phyloP scores from a whole-genome alignment of 1,140 invertebrate genomes.

The Acromyrmex echinatior region DNA sequence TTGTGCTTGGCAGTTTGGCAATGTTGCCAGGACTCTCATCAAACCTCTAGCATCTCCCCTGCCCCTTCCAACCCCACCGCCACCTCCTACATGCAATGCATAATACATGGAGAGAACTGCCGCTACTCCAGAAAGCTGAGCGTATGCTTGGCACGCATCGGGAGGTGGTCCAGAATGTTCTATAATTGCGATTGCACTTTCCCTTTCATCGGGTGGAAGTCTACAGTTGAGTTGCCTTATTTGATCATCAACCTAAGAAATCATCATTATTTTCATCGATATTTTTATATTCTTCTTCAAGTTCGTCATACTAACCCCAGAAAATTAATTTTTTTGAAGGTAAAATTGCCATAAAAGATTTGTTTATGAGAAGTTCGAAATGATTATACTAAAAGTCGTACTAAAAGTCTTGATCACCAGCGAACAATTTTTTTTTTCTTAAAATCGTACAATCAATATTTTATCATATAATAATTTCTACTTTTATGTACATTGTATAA shows the following conservation, averaged over 20 bases:
- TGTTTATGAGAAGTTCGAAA: no score
- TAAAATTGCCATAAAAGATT: no score
- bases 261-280: constrained; percentile 23
- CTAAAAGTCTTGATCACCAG: no score
- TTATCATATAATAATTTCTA: no score
- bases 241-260: constrained; percentile 94
- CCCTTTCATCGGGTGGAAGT: constrained; percentile 96
- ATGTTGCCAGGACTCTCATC: constrained; percentile 94
- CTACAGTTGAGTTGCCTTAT: constrained; percentile 94
- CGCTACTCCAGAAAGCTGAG: constrained; percentile 95
- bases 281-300: neutral
- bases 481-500: no score
- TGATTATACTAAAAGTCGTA: no score
- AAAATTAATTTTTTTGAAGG: no score
- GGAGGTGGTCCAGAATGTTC: constrained; percentile 97
- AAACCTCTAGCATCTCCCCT: constrained; percentile 94
- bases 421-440: no score
- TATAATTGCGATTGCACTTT: constrained; percentile 96
- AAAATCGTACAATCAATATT: no score
- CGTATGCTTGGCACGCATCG: constrained; percentile 96
- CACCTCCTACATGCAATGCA: constrained; percentile 94
- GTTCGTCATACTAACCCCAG: no score
- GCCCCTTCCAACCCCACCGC: constrained; percentile 91
- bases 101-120: constrained; percentile 98
- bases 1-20: constrained; percentile 96